Conservation (phyloP, 2,797 vertebrate species). For the Sciaenops ocellatus region DNA sequence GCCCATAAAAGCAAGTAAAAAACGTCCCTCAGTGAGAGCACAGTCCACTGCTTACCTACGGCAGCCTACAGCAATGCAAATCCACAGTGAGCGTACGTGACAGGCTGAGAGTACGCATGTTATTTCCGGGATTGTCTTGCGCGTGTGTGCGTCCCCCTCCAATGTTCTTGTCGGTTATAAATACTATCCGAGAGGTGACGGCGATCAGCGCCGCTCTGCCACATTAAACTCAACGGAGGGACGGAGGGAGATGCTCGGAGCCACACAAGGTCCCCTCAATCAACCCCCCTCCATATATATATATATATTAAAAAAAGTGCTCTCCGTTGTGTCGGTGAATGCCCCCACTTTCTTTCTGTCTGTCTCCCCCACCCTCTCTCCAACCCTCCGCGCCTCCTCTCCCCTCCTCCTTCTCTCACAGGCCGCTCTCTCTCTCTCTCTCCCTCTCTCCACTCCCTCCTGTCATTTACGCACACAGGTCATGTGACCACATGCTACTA, state of each 20-base stretch:
- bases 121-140: constrained; percentile 81
- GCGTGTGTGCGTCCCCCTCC: constrained; percentile 55
- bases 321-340: constrained; percentile 14
- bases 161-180: constrained; percentile 57
- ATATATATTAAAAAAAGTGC: constrained; percentile 36
- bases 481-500: constrained; percentile 56
- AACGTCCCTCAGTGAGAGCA: neutral
- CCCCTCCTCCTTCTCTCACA: constrained; percentile 23
- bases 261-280: constrained; percentile 18
- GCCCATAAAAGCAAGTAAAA: neutral
- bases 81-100: constrained; percentile 80
- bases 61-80: constrained; percentile 62
- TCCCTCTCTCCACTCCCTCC: constrained; percentile 24
- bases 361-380: constrained; percentile 3
- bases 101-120: constrained; percentile 76
- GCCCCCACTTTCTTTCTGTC: constrained; percentile 34
- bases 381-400: no score
- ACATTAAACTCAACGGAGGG: neutral
- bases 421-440: constrained; percentile 11
- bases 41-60: constrained; percentile 58
- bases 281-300: neutral
- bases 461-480: constrained; percentile 38
- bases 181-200: constrained; percentile 40
- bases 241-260: constrained; percentile 20
- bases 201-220: constrained; percentile 7